These are phyloP conservation scores for Dendronephthya gigantea DNA, from an alignment of 64 coral and sea anemone species.

Conservation along the genomic window DNA sequence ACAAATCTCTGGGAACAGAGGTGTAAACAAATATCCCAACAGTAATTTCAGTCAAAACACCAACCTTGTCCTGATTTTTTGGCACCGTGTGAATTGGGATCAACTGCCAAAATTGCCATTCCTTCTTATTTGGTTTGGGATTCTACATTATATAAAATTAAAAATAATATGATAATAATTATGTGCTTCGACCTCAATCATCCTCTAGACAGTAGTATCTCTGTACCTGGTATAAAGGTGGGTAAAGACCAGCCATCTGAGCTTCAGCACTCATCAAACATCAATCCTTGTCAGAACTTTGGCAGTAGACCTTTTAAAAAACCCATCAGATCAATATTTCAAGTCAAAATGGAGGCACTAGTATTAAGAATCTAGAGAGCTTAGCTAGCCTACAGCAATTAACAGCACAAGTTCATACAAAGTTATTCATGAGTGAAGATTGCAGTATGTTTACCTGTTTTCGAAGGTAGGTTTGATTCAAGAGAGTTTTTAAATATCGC, in stretches of 20 bases:
- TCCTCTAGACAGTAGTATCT: no score
- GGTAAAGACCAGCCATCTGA: slow-evolving; percentile 79
- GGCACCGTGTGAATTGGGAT: slow-evolving; percentile 68
- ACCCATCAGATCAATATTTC: no score
- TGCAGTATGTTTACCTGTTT: slow-evolving; percentile 47
- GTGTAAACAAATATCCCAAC: background rate
- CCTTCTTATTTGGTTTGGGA: background rate
- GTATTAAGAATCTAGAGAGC: no score
- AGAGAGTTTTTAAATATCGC: slow-evolving; percentile 53
- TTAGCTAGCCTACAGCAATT: no score
- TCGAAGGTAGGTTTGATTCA: slow-evolving; percentile 62
- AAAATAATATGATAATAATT: background rate
- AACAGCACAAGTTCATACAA: no score
- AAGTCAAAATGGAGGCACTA: no score
- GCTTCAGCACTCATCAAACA: slow-evolving; percentile 90
- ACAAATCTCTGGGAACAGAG: no score
- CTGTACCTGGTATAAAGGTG: slow-evolving; percentile 18
- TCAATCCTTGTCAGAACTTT: slow-evolving; percentile 68
- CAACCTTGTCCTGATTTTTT: slow-evolving; percentile 50
- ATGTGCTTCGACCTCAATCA: no score
- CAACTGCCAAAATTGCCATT: slow-evolving; percentile 57
- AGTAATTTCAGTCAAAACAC: background rate
- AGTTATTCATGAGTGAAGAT: no score
- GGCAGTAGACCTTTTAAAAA: slow-evolving; percentile 58
- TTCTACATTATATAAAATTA: background rate